A percentile compares a stretch with the other conserved stretches of the same genome.
These are phyloP conservation scores for Girardia tigrina DNA, from an alignment of 2,888 invertebrate species.

Conservation along the genomic window DNA sequence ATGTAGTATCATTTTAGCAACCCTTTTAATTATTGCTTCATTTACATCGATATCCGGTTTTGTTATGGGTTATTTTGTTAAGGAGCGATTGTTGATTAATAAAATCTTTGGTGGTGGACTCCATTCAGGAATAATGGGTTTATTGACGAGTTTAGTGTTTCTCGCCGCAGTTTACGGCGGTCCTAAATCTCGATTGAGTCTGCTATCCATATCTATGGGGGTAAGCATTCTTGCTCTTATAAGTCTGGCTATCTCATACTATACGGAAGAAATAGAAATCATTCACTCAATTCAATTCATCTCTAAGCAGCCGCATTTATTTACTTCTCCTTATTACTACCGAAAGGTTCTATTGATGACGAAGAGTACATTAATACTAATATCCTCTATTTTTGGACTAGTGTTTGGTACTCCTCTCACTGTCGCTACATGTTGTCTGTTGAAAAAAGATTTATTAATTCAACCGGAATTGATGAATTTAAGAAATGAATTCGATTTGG, in stretches of 20 bases:
- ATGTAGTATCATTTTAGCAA: conserved; percentile 16
- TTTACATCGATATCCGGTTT: conserved; percentile 26
- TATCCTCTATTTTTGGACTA: conserved; percentile 20
- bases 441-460: not conserved
- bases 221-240: conserved; percentile 24
- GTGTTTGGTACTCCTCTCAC: conserved; percentile 24
- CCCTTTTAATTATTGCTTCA: conserved; percentile 23
- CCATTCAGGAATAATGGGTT: conserved; percentile 21
- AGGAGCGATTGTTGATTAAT: not conserved
- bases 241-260: not conserved
- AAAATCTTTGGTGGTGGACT: conserved; percentile 26
- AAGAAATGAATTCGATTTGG: not conserved
- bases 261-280: conserved; percentile 27
- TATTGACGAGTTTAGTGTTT: not conserved
- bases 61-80: conserved; percentile 8
- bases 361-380: conserved; percentile 26
- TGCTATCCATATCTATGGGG: not conserved
- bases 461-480: conserved; percentile 19
- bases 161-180: conserved; percentile 21
- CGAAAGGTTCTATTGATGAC: not conserved
- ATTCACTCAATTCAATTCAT: conserved; percentile 1
- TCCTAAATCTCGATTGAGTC: not conserved
- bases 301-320: not conserved
- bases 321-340: not conserved
- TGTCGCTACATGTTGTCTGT: not conserved